Evolutionary conservation across 2,888 invertebrate genomes (phyloP), one percentile per base, ranked within the genome.

Genomic region (Oscheius sp.): DNA sequence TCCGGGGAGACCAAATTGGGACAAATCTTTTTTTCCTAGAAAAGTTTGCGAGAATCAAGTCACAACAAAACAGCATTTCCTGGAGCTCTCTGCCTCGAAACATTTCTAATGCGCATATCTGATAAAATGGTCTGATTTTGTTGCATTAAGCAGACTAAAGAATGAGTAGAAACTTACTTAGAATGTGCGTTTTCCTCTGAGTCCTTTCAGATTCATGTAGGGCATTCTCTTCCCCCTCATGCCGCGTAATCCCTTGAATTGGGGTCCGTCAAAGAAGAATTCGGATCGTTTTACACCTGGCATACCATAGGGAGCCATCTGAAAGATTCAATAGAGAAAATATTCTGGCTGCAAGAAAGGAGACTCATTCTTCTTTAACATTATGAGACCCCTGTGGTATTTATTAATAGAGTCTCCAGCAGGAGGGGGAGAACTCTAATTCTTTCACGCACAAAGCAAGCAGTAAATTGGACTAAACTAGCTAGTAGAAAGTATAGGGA

Each of bases 161-260:
- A 55, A 34, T 55, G 17, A 33, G 3, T 23, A 33, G 15, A 15
- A 27, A 42, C 58, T 39, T 37, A 61, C 63, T 64, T 70, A 65
- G 27, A 55, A 42, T 29, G 31, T 63, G 20, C 70, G 70, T 34
- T 70, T 70, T 37, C 70, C 70, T 17, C 70, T 55, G 27, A 70
- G 46, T 20, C 70, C 70, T 46, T 70, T 70, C 46, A 70, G 46
- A 34, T 53, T 69, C 67, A 57, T 55, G 64, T 69, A 69, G 27
- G 63, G 64, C 64, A 65, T 53, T 25, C 70, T 29, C 33, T 70
- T 70, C 29, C 70, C 70, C 31, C 70, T 31, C 65, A 70, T 58
- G 2, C 70, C 70, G 12, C 70, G 63, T 17, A 69, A 39, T 37
- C 69, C 69, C 37, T 69, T 69, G 34, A 69, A 68, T 34, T 68